Conservation (phyloP, 2,113 vertebrate species). For the Pipra filicauda region DNA sequence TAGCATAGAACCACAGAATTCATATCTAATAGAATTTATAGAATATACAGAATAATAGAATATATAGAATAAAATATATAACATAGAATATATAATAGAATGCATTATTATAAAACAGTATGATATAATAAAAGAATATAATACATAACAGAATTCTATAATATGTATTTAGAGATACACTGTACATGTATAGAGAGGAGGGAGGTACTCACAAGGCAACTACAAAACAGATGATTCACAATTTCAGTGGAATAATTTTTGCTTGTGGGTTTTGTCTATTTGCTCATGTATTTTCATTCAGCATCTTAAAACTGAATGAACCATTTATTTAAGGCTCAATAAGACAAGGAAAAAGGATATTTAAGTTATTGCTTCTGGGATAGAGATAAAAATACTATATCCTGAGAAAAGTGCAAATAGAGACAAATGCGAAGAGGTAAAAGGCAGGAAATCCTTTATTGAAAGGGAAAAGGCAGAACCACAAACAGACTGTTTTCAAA, state of each 20-base stretch:
- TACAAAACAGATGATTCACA: background rate
- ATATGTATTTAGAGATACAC: background rate
- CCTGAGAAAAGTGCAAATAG: background rate
- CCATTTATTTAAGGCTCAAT: background rate
- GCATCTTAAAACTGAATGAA: background rate
- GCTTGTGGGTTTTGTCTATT: background rate
- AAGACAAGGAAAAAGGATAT: background rate
- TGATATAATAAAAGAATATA: background rate
- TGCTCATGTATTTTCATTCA: background rate
- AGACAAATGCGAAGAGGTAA: background rate
- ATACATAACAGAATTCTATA: background rate
- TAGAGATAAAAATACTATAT: background rate
- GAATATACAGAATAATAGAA: background rate
- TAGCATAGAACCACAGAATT: background rate
- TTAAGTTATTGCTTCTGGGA: background rate
- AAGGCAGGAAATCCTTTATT: constrained; percentile 64
- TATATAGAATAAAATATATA: background rate
- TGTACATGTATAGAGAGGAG: fast-evolving
- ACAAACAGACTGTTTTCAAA: constrained; percentile 6
- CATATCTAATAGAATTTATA: background rate
- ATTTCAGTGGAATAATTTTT: background rate
- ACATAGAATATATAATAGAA: background rate
- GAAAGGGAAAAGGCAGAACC: constrained; percentile 44
- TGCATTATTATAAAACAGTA: background rate
- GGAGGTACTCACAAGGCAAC: background rate